These are phyloP conservation scores for Drosophila bocki DNA, from an alignment of 1,140 invertebrate species.

Conservation along the genomic window DNA sequence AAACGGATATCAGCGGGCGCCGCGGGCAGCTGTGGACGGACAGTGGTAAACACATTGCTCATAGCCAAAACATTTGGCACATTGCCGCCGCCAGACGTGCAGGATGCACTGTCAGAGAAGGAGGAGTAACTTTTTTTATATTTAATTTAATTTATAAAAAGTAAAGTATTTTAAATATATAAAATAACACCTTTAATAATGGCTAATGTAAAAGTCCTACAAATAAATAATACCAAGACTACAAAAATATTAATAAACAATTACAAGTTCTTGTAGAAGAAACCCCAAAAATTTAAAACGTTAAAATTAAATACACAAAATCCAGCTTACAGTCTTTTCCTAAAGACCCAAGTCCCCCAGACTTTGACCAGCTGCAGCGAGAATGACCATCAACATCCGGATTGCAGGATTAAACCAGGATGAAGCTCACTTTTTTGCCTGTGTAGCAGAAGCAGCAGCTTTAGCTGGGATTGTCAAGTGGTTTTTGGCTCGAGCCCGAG, in stretches of 20 bases:
- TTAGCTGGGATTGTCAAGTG: constrained; percentile 66
- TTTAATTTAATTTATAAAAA: background rate
- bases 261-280: background rate
- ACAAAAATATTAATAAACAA: background rate
- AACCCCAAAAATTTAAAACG: background rate
- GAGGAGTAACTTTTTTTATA: too few species aligned
- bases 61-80: constrained; percentile 63
- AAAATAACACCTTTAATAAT: too few species aligned
- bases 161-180: too few species aligned
- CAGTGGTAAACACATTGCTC: constrained; percentile 72
- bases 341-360: background rate
- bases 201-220: background rate
- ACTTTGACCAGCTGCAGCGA: constrained; percentile 5
- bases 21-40: constrained; percentile 32
- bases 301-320: background rate
- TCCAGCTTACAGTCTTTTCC: background rate
- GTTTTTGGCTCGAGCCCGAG: constrained; percentile 56
- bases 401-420: constrained; percentile 28
- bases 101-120: constrained; percentile 16
- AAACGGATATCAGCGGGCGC: constrained; percentile 19
- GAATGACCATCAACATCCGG: constrained; percentile 16
- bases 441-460: constrained; percentile 21
- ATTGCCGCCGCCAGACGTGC: constrained; percentile 33
- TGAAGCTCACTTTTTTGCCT: constrained; percentile 26
- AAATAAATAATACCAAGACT: background rate